Base-by-base conservation (phyloP, 2,888 invertebrate species). In the Erebia palarica region DNA sequence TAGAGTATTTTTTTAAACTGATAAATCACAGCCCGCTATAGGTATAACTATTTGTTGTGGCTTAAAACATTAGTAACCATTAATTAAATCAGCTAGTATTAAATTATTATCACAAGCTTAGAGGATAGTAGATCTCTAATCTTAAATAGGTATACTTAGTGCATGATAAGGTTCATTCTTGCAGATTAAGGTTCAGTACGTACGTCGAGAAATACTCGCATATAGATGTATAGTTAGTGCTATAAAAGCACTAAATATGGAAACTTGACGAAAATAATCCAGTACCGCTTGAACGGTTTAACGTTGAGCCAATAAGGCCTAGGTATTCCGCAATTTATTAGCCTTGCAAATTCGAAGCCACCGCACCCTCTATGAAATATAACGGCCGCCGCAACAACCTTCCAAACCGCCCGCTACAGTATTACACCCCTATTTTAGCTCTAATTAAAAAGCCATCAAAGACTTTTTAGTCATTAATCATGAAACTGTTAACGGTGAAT, bases 381-480 rank as follows among this genome's bases (percentile, higher is more conserved):
- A 87, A 88, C 89, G 81, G 82, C 78, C 86, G 89, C 86, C 90
- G 87, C 89, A 85, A 84, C 87, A 88, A 84, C 86, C 87, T 88
- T 86, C 82, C 86, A 83, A 78, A 78, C 81, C 81, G 79, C 79
- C 78, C 83, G 83, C 84, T 82, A 83, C 84, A 81, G 89, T 84
- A 88, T 89, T 89, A 91, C 91, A 91, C 90, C 93, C 92, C 91
- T 88, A 87, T 91, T 92, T 92, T 90, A 91, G 91, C 92, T 92
- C 92, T 93, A 93, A 93, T 93, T 93, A 93, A 93, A 93, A 93
- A 93, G 91, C 93, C 91, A 93, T 93, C 92, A 93, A 93, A 93
- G 93, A 93, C 91, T 93, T 93, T 92, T 92, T 88, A 91, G 90
- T 89, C 93, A 93, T 93, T 93, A 93, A 93, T 93, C 93, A 93